These are phyloP conservation scores for Tadarida brasiliensis DNA, from an alignment of 2,797 vertebrate genomes.

Conservation along the genomic window DNA sequence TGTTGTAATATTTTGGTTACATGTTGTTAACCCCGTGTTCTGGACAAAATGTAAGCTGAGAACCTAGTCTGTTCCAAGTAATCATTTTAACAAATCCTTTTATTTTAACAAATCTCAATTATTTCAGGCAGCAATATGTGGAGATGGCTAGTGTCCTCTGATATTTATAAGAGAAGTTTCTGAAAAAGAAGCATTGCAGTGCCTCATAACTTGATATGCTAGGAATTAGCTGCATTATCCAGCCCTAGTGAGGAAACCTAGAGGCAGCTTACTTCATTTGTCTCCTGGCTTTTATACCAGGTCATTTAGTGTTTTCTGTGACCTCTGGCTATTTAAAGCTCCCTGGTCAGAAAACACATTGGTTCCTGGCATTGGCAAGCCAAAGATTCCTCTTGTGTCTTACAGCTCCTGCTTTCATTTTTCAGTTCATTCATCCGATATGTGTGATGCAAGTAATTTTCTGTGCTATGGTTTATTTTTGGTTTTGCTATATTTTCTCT, in stretches of 20 bases:
- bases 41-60: slow-evolving; percentile 20
- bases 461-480: slow-evolving; percentile 61
- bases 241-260: slow-evolving; percentile 25
- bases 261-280: slow-evolving; percentile 39
- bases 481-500: slow-evolving; percentile 59
- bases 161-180: slow-evolving; percentile 19
- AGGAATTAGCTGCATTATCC: slow-evolving; percentile 2
- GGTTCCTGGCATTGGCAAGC: slow-evolving; percentile 60
- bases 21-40: slow-evolving; percentile 63
- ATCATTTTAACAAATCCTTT: slow-evolving; percentile 58
- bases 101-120: slow-evolving; percentile 58
- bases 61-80: slow-evolving; percentile 29
- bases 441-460: slow-evolving; percentile 50
- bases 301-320: slow-evolving; percentile 69
- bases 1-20: slow-evolving; percentile 62
- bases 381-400: slow-evolving; percentile 68
- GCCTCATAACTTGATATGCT: not conserved
- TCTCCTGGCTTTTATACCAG: slow-evolving; percentile 62
- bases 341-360: slow-evolving; percentile 73
- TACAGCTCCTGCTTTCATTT: slow-evolving; percentile 47
- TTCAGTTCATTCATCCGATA: slow-evolving; percentile 21
- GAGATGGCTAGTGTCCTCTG: not conserved
- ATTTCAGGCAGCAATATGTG: slow-evolving; percentile 18
- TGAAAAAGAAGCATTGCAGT: not conserved
- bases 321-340: slow-evolving; percentile 62